Percentiles rank a stretch among this genome's conserved stretches.
Evolutionary conservation across 2,888 invertebrate species (phyloP).

Genomic region (Tipula unca): DNA sequence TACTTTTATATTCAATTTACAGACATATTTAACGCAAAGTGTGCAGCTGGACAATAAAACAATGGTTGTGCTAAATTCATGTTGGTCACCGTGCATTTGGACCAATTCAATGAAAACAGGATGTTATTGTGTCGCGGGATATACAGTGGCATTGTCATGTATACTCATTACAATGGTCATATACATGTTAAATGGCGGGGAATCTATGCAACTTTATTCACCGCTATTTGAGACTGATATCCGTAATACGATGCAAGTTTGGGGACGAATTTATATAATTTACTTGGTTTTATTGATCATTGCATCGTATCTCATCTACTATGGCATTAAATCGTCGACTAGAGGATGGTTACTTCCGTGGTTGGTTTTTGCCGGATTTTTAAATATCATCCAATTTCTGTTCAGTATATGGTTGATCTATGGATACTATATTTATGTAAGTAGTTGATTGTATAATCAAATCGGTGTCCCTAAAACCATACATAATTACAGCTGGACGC

Average conservation of each 20-base stretch:
- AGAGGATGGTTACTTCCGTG: slow-evolving; percentile 78
- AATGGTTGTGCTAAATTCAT: slow-evolving; percentile 67
- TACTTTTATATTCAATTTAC: not conserved
- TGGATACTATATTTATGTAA: slow-evolving; percentile 87
- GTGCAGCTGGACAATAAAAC: slow-evolving; percentile 29
- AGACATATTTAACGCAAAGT: not conserved
- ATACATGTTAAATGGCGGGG: slow-evolving; percentile 79
- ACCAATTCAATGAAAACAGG: slow-evolving; percentile 67
- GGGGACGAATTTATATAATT: slow-evolving; percentile 46
- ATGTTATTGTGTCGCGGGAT: slow-evolving; percentile 68
- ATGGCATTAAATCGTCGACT: slow-evolving; percentile 44
- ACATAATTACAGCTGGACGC: slow-evolving; percentile 61
- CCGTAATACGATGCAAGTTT: slow-evolving; percentile 57
- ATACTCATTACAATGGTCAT: slow-evolving; percentile 58
- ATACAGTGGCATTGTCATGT: slow-evolving; percentile 64
- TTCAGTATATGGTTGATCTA: slow-evolving; percentile 81
- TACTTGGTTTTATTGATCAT: slow-evolving; percentile 42
- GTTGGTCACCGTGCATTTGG: slow-evolving; percentile 87
- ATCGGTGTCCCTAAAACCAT: not conserved
- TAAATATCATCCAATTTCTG: slow-evolving; percentile 63
- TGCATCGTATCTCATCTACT: slow-evolving; percentile 44
- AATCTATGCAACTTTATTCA: slow-evolving; percentile 80
- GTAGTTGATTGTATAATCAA: slow-evolving; percentile 31
- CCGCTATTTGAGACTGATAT: slow-evolving; percentile 85
- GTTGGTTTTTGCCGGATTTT: slow-evolving; percentile 58